Evolutionary conservation across 1,140 invertebrate species (phyloP), one percentile per base, ranked within the genome.

Genomic region (Nephotettix cincticeps): DNA sequence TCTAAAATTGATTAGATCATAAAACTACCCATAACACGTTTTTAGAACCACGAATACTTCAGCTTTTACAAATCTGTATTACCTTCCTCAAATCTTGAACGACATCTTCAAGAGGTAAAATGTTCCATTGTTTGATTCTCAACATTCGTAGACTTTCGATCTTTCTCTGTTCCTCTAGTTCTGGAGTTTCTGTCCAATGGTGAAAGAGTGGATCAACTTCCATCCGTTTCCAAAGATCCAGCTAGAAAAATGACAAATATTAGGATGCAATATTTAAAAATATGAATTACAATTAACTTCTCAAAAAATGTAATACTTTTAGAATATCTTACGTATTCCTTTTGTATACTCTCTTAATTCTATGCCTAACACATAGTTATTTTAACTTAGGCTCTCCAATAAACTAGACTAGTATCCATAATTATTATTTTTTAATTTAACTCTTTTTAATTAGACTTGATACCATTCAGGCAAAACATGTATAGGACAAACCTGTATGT

Each of bases 151-250:
- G 87, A 73, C 85, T 77, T 61, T 90, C 86, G 6, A 87, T 77
- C 58, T 85, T 83, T 79, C 91, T 88, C 73, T 87, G 83, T 77
- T 96, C 91, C 69, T 95, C 91, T n/a, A 92, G 79, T 4, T 85
- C 82, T 13, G 87, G 84, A n/a, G 83, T 82, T 28, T 71, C 68
- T 13, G 69, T 29, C 0, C 64, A 40, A 29, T 75, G 84, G 71
- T 84, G 83, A 79, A 98, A 98, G 0, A 91, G 76, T 4, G 93
- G 90, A 80, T 96, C 91, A n/a, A 84, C 88, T 81, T 94, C 88
- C 36, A 98, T 78, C 2, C 87, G 88, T 27, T 88, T 86, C 90
- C 92, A 96, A 72, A 97, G 83, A 79, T 88, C 88, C 77, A 93
- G 87, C 94, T 97, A 78, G 17, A 19, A 27, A 4, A 64, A 28